These are phyloP conservation scores for Podocnemis expansa DNA, from an alignment of 2,113 vertebrate genomes.

Conservation along the genomic window DNA sequence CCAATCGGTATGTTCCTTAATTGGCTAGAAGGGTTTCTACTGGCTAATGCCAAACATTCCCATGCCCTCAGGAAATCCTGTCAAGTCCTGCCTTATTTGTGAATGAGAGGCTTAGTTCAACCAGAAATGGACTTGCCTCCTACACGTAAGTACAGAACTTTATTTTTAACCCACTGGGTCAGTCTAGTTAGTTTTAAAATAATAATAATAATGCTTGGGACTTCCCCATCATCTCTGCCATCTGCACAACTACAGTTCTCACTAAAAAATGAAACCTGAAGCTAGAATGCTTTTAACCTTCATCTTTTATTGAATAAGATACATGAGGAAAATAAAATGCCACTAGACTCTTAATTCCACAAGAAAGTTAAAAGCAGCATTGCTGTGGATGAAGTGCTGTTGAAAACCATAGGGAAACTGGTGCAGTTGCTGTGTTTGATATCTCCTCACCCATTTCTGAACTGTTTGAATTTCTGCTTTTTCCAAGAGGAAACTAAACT, in stretches of 20 bases:
- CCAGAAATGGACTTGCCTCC: background rate
- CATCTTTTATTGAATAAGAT: background rate
- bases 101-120: background rate
- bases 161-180: background rate
- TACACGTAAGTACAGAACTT: background rate
- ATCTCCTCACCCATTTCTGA: background rate
- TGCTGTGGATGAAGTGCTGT: background rate
- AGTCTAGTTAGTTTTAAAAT: background rate
- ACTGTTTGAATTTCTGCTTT: background rate
- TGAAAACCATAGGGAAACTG: background rate
- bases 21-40: background rate
- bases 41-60: background rate
- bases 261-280: background rate
- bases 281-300: background rate
- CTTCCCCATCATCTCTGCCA: background rate
- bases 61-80: background rate
- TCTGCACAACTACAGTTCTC: background rate
- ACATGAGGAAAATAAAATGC: background rate
- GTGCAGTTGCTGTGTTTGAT: background rate
- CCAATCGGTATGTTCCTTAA: background rate
- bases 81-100: background rate
- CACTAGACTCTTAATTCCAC: background rate
- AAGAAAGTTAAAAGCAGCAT: background rate
- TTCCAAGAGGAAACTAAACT: constrained; percentile 18
- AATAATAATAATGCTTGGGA: background rate